phyloP scores from a whole-genome alignment of 1,140 invertebrate genomes.

The Diabrotica virgifera region DNA sequence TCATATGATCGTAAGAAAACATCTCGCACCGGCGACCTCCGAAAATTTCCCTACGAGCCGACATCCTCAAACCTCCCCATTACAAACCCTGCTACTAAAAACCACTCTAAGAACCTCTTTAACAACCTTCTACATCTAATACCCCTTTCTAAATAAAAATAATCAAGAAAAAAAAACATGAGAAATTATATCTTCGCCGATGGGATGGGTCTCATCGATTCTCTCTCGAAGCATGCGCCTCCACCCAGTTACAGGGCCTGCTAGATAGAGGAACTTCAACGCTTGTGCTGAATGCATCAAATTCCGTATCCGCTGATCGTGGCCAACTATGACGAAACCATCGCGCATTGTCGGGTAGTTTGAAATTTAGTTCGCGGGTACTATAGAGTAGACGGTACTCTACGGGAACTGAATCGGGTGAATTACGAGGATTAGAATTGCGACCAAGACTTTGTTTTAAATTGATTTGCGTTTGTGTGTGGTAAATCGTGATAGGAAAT shows the following conservation, averaged over 20 bases:
- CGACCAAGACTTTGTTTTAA: not conserved
- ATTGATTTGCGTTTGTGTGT: not conserved
- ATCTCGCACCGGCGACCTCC: not conserved
- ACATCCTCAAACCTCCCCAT: not conserved
- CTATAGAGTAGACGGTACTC: not conserved
- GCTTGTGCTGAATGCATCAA: slow-evolving; percentile 25
- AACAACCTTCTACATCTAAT: not conserved
- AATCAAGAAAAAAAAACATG: slow-evolving; percentile 27
- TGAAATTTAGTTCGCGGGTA: not conserved
- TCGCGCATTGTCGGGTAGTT: slow-evolving; percentile 20
- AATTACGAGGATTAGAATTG: too few species aligned
- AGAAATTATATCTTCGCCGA: slow-evolving; percentile 33
- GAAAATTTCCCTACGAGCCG: not conserved
- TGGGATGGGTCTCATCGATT: slow-evolving; percentile 41
- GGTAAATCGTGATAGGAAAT: not conserved
- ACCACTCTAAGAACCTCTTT: not conserved
- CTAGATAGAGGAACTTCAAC: slow-evolving; percentile 29
- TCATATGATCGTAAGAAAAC: not conserved
- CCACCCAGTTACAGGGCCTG: slow-evolving; percentile 26
- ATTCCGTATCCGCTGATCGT: slow-evolving; percentile 7
- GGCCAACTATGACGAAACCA: slow-evolving; percentile 11
- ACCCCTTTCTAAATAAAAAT: not conserved
- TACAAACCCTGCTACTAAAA: not conserved
- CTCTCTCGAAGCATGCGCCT: slow-evolving; percentile 29
- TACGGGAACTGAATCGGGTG: too few species aligned